These are phyloP conservation scores for Ptychadena robeensis DNA, from an alignment of 2,797 vertebrate genomes.

Conservation along the genomic window DNA sequence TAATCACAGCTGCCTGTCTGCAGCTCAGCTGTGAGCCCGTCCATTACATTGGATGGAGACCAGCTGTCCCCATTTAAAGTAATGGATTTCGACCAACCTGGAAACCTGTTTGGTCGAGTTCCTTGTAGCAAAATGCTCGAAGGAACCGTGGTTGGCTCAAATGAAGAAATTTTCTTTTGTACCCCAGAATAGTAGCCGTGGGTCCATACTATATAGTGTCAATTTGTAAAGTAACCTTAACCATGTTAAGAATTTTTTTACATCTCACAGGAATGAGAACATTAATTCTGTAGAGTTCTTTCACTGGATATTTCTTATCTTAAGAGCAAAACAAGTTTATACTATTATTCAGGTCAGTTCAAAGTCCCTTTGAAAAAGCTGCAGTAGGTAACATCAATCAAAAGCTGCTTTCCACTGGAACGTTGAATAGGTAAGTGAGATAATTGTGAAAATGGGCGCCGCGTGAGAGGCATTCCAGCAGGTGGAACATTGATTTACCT, in stretches of 20 bases:
- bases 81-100: no score
- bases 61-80: no score
- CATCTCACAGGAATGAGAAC: neutral
- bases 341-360: slow-evolving; percentile 39
- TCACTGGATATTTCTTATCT: slow-evolving; percentile 16
- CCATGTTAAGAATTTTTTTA: neutral
- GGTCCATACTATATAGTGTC: no score
- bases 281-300: slow-evolving; percentile 24
- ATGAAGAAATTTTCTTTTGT: no score
- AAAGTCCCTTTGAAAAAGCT: slow-evolving; percentile 64
- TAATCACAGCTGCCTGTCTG: no score
- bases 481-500: slow-evolving; percentile 64
- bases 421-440: slow-evolving; percentile 71
- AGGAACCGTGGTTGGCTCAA: no score
- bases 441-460: slow-evolving; percentile 71
- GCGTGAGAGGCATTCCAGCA: slow-evolving; percentile 69
- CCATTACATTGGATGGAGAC: no score
- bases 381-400: slow-evolving; percentile 57
- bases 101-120: no score
- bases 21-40: no score
- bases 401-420: slow-evolving; percentile 62
- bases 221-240: neutral
- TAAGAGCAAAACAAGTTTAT: slow-evolving; percentile 58
- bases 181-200: no score
- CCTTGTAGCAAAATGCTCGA: no score